Evolutionary conservation across 1,140 invertebrate genomes (phyloP).

Genomic region (Eulimnadia texana): DNA sequence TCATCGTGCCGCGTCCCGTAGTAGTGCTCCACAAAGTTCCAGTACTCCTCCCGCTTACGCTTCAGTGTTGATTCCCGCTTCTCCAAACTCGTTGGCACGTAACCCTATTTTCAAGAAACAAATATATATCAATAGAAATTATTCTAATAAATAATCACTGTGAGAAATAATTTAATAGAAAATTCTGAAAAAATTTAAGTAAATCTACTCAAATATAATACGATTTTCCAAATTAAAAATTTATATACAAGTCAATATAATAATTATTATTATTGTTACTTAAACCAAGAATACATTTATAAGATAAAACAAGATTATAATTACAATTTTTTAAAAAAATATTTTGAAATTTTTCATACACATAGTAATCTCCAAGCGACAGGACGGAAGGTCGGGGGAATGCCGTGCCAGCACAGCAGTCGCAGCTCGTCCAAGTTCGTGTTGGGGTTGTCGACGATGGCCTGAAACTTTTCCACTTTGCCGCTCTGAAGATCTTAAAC

Average conservation of each 20-base stretch:
- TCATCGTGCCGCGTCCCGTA: conserved; percentile 88
- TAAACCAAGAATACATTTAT: too few species aligned
- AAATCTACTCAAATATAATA: not conserved
- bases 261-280: conserved; percentile 21
- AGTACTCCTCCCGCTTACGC: conserved; percentile 87
- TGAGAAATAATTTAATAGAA: not conserved
- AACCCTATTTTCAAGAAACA: conserved; percentile 42
- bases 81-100: conserved; percentile 80
- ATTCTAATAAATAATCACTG: not conserved
- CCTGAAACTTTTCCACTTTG: conserved; percentile 68
- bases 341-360: conserved; percentile 41
- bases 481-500: too few species aligned
- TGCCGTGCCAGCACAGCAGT: conserved; percentile 87
- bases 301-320: too few species aligned
- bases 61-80: conserved; percentile 65
- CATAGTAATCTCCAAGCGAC: conserved; percentile 59
- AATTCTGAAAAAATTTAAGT: conserved; percentile 11
- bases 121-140: not conserved
- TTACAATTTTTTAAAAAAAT: too few species aligned
- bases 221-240: too few species aligned
- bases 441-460: conserved; percentile 51
- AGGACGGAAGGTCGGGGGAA: conserved; percentile 66
- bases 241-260: not conserved
- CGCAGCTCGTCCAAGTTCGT: conserved; percentile 72
- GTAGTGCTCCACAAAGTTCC: conserved; percentile 87